Evolutionary conservation across 1,140 invertebrate species (phyloP).

Genomic region (Nilaparvata lugens): DNA sequence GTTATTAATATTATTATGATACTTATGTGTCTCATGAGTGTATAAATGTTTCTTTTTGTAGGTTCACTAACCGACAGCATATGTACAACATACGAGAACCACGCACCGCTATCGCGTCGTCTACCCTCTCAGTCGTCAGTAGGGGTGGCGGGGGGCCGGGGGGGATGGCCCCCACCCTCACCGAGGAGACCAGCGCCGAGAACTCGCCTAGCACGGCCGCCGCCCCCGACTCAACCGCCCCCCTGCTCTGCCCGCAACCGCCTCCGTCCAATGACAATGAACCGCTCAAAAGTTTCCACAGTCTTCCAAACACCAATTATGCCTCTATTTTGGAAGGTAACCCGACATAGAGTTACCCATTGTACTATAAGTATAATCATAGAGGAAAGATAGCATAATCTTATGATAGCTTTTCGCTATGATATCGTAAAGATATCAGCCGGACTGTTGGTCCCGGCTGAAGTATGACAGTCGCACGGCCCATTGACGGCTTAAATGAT

Average conservation of each 20-base stretch:
- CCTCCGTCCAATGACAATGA: neutral
- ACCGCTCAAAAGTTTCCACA: conserved; percentile 12
- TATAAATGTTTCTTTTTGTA: conserved; percentile 27
- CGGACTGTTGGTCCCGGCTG: no score
- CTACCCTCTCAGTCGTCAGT: conserved; percentile 3
- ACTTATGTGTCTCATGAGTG: no score
- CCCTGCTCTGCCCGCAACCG: no score
- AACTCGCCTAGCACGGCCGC: neutral
- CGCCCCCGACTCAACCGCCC: no score
- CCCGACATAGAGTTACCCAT: no score
- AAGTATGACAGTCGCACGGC: no score
- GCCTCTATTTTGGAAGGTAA: conserved; percentile 7
- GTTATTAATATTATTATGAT: no score
- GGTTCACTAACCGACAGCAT: conserved; percentile 50
- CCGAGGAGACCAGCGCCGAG: conserved; percentile 15
- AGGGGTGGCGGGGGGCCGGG: neutral
- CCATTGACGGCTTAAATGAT: no score
- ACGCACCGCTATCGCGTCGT: conserved; percentile 4
- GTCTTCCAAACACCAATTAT: conserved; percentile 6
- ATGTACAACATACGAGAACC: conserved; percentile 47
- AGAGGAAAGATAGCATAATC: no score
- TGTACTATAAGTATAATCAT: no score
- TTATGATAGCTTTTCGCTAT: no score
- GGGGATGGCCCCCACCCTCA: conserved; percentile 1
- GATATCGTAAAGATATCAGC: no score